phyloP scores from a whole-genome alignment of 2,888 invertebrate species.

The Stenolophus ochropezus region DNA sequence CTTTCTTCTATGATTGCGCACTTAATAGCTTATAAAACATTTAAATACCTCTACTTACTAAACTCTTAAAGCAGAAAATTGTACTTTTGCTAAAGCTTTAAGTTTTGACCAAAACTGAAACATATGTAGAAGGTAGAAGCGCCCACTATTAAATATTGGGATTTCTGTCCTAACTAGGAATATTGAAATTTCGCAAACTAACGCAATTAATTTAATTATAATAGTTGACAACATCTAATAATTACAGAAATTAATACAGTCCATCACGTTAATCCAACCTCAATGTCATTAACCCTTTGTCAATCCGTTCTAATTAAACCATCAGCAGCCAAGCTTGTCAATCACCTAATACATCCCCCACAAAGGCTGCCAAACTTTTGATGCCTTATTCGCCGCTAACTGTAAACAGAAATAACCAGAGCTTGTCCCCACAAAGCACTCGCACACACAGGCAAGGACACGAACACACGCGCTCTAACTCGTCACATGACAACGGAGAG shows the following conservation, averaged over 20 bases:
- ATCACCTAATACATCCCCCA: slow-evolving; percentile 6
- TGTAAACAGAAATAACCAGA: slow-evolving; percentile 39
- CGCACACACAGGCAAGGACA: too few species aligned
- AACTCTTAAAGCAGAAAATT: too few species aligned
- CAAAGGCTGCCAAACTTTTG: slow-evolving; percentile 27
- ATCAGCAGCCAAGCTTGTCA: background rate
- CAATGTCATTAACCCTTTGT: background rate
- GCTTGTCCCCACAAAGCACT: slow-evolving; percentile 14
- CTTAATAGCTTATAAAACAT: too few species aligned
- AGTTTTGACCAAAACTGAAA: too few species aligned
- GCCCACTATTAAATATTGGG: too few species aligned
- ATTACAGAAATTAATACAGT: background rate
- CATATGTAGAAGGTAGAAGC: too few species aligned
- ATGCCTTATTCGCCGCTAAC: slow-evolving; percentile 17
- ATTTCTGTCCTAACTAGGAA: too few species aligned
- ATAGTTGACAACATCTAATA: background rate
- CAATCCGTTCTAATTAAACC: background rate
- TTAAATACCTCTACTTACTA: too few species aligned
- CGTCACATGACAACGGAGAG: background rate
- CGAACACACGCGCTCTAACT: background rate
- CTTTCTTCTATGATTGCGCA: too few species aligned
- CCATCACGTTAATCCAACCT: background rate
- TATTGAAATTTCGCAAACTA: background rate
- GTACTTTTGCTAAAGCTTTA: too few species aligned
- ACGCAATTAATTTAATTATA: background rate